Percentiles rank a stretch among this genome's conserved stretches.
Evolutionary conservation across 2,113 vertebrate genomes (phyloP).

Genomic region (Pogona vitticeps): DNA sequence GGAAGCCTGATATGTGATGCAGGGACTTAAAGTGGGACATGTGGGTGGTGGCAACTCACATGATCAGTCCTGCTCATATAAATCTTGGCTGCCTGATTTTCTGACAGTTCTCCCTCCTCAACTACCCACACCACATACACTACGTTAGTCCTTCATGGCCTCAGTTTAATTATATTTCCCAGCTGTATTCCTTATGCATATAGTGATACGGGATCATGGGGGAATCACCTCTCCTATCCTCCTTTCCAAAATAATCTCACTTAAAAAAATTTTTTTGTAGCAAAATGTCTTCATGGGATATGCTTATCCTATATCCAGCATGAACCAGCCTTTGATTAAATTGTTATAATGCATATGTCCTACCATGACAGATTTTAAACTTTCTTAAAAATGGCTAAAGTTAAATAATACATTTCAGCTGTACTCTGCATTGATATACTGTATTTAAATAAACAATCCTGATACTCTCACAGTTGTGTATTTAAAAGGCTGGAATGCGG

Average conservation of each 20-base stretch:
- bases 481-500: background rate
- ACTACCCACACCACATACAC: background rate
- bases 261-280: too few relatives aligned
- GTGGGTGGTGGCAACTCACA: background rate
- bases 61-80: background rate
- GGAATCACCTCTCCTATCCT: background rate
- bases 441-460: background rate
- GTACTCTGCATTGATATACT: accelerated
- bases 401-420: conserved; percentile 5
- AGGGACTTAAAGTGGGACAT: background rate
- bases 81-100: background rate
- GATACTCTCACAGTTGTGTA: conserved; percentile 1
- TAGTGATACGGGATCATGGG: background rate
- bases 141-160: background rate
- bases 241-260: background rate
- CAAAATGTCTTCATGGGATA: background rate
- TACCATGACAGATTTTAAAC: background rate
- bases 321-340: background rate
- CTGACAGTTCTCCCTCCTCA: background rate
- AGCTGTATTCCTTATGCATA: background rate
- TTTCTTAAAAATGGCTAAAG: background rate
- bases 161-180: background rate
- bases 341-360: background rate
- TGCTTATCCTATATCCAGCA: background rate
- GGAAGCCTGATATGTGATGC: too few relatives aligned